A percentile compares a stretch with the other conserved stretches of the same genome.
These are phyloP conservation scores for Pygoscelis antarcticus DNA, from an alignment of 2,113 vertebrate genomes.

Conservation along the genomic window DNA sequence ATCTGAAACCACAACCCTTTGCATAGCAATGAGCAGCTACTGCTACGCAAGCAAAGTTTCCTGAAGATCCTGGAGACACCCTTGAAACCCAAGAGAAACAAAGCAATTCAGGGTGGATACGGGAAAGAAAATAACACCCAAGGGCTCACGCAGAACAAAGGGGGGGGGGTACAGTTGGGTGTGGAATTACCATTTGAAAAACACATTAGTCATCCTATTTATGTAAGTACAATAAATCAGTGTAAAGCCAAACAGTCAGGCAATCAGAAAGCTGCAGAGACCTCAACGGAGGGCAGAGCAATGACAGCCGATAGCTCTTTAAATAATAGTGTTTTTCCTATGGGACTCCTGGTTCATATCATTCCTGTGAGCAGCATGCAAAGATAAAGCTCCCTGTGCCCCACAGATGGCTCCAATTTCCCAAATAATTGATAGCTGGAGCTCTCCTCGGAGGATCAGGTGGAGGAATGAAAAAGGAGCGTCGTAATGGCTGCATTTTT, in stretches of 20 bases:
- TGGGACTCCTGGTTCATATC: background rate
- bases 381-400: background rate
- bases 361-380: background rate
- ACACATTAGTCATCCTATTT: background rate
- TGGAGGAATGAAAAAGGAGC: background rate
- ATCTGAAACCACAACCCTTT: background rate
- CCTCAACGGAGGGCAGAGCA: constrained; percentile 15
- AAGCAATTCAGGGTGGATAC: background rate
- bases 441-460: background rate
- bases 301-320: constrained; percentile 29
- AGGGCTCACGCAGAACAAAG: background rate
- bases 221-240: background rate
- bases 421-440: constrained; percentile 35
- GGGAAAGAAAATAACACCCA: background rate
- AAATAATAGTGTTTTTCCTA: constrained; percentile 46
- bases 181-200: background rate
- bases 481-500: background rate
- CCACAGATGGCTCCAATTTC: constrained; percentile 3
- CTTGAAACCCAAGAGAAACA: background rate
- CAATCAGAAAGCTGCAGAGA: background rate
- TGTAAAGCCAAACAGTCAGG: background rate
- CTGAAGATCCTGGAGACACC: background rate
- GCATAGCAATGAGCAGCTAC: background rate
- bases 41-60: background rate
- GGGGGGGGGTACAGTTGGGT: background rate